Conservation (phyloP, 1,140 invertebrate genomes). For the Drosophila elegans region DNA sequence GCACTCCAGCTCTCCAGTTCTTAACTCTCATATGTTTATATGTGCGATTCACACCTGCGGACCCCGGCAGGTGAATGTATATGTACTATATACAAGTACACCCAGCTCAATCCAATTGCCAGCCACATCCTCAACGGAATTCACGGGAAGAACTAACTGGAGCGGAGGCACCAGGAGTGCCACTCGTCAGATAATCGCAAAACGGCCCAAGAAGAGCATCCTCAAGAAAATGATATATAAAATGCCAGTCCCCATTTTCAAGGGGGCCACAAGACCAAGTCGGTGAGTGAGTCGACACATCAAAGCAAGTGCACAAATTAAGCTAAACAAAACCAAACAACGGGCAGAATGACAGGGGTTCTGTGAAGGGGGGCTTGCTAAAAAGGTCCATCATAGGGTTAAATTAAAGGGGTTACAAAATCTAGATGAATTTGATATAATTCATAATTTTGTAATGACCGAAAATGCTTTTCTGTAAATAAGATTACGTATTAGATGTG, state of each 20-base stretch:
- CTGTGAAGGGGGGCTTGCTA: neutral
- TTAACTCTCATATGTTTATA: conserved; percentile 4
- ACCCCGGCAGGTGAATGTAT: conserved; percentile 10
- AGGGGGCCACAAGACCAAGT: conserved; percentile 1
- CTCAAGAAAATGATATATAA: conserved; percentile 44
- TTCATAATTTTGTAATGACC: too few species aligned
- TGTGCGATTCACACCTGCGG: conserved; percentile 40
- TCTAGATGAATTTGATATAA: neutral
- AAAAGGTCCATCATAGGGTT: neutral
- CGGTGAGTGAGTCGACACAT: conserved; percentile 63
- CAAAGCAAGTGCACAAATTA: conserved; percentile 80
- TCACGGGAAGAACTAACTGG: conserved; percentile 27
- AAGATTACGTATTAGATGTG: too few species aligned
- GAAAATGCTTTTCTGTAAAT: too few species aligned
- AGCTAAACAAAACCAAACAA: conserved; percentile 76
- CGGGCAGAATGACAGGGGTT: conserved; percentile 18
- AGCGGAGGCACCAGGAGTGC: conserved; percentile 26
- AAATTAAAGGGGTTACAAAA: neutral
- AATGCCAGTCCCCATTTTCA: conserved; percentile 22
- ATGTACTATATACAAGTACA: neutral
- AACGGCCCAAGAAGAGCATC: conserved; percentile 43
- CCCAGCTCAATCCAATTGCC: conserved; percentile 22
- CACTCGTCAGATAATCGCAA: conserved; percentile 53
- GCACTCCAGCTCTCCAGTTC: conserved; percentile 10
- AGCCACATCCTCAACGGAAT: conserved; percentile 6